Base-by-base conservation (phyloP, 2,113 vertebrate genomes). In the Stercorarius parasiticus region DNA sequence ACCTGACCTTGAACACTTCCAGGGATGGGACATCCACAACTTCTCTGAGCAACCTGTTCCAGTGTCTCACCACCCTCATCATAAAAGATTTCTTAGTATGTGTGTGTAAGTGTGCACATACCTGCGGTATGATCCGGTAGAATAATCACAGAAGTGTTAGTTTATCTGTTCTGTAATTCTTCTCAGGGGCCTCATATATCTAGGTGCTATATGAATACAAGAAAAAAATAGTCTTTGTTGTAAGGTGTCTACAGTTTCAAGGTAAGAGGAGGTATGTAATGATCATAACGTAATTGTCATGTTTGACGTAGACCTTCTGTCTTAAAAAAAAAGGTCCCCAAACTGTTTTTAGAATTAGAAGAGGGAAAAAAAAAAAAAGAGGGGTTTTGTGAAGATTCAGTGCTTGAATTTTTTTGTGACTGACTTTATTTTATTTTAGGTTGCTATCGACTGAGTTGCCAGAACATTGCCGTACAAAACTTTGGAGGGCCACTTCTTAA, bases 401-500 rank as follows among this genome's bases (percentile, higher is more conserved):
- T 64, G 32, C 49, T 88, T 96, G 22, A 42, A 11, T 71, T 82
- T 83, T 82, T 72, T 56, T 78, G 88, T 55, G 34, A 13, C 22
- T 90, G 26, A 11, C 47, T 97, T 90, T 86, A 38, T 93, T 98
- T 88, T 97, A 61, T 93, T 97, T 91, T 87, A 98, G 98, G 96
- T 97, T 97, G 96, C 92, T 82, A 50, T 72, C 43, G 30, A 25
- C 91, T 97, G 95, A 97, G 86, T 95, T 97, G 78, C 82, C 93
- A 71, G 95, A 95, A 91, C 85, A 91, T 88, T 96, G 81, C 70
- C 90, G 85, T 77, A 8, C 86, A 95, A 82, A 97, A 93, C 88
- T 96, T 90, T 91, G 95, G 95, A 92, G 96, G 96, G 97, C 93
- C 96, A 94, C 95, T 97, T 98, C 98, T 98, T 98, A 95, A 98